A percentile compares a stretch with the other conserved stretches of the same genome.
Conservation (phyloP, 2,888 invertebrate species). For the Drosophila anceps region DNA sequence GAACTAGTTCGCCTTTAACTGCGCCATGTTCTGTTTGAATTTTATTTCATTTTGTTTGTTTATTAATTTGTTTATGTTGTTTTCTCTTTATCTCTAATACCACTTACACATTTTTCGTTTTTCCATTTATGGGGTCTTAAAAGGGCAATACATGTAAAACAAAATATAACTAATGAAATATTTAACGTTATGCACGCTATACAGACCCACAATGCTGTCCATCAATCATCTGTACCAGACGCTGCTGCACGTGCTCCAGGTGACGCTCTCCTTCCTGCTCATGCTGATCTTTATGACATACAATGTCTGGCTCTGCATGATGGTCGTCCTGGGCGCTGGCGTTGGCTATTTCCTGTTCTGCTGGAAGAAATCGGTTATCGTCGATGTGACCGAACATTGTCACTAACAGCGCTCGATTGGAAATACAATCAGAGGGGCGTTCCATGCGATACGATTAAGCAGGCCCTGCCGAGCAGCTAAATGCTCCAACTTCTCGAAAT, state of each 20-base stretch:
- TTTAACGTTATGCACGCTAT: slow-evolving; percentile 12
- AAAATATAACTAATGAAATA: slow-evolving; percentile 15
- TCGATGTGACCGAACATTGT: slow-evolving; percentile 98
- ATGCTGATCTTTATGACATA: slow-evolving; percentile 99
- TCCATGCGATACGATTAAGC: slow-evolving; percentile 26
- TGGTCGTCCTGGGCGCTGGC: slow-evolving; percentile 95
- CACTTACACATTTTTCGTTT: not conserved
- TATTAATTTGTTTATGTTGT: slow-evolving; percentile 20
- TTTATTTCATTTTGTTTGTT: slow-evolving; percentile 17
- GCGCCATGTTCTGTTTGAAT: not conserved
- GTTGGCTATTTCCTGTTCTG: slow-evolving; percentile 97
- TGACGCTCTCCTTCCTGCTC: slow-evolving; percentile 95
- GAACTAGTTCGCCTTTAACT: slow-evolving; percentile 5
- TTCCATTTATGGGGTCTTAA: not conserved
- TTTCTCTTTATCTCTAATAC: not conserved
- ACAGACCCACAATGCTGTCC: slow-evolving; percentile 94
- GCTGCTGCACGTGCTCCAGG: slow-evolving; percentile 94
- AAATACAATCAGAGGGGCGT: slow-evolving; percentile 20
- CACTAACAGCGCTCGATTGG: slow-evolving; percentile 88
- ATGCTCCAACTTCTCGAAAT: slow-evolving; percentile 82
- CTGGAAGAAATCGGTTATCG: slow-evolving; percentile 97
- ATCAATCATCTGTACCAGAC: slow-evolving; percentile 94
- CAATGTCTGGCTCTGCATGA: slow-evolving; percentile 96
- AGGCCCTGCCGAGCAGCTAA: slow-evolving; percentile 30
- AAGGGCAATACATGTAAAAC: not conserved